Percentiles rank a stretch among this genome's conserved stretches.
phyloP scores from a whole-genome alignment of 2,888 invertebrate species.

The Deilephila elpenor region DNA sequence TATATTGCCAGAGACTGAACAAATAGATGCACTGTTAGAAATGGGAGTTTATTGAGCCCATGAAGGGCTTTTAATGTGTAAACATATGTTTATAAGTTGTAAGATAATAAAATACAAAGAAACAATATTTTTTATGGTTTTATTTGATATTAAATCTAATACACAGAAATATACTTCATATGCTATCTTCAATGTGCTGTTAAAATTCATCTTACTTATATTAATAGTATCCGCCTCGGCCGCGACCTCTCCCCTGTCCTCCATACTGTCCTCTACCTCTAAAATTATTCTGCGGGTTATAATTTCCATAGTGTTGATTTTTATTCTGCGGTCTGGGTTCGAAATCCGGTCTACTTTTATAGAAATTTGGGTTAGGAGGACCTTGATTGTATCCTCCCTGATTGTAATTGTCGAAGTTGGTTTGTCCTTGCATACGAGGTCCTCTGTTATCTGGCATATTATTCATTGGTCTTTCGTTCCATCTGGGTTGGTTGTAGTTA shows the following conservation, averaged over 20 bases:
- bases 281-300: slow-evolving; percentile 47
- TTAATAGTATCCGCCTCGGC: slow-evolving; percentile 48
- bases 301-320: slow-evolving; percentile 48
- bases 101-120: not conserved
- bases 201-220: slow-evolving; percentile 13
- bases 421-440: not conserved
- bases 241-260: slow-evolving; percentile 58
- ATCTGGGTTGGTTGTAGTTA: slow-evolving; percentile 35
- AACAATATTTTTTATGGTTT: not conserved
- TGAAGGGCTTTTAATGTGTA: not conserved
- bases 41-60: slow-evolving; percentile 55
- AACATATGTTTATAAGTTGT: slow-evolving; percentile 5
- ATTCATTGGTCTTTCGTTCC: slow-evolving; percentile 41
- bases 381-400: slow-evolving; percentile 46
- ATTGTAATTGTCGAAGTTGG: slow-evolving; percentile 24
- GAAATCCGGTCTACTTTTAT: slow-evolving; percentile 50
- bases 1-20: slow-evolving; percentile 77
- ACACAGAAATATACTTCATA: not conserved
- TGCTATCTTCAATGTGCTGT: not conserved
- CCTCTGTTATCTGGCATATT: slow-evolving; percentile 28
- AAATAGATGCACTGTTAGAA: slow-evolving; percentile 77
- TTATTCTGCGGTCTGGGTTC: slow-evolving; percentile 30
- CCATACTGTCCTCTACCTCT: slow-evolving; percentile 56
- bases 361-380: slow-evolving; percentile 53
- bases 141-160: slow-evolving; percentile 1